Percentiles rank a stretch among this genome's conserved stretches.
Evolutionary conservation across 2,888 invertebrate genomes (phyloP).

Genomic region (Eristalis pertinax): DNA sequence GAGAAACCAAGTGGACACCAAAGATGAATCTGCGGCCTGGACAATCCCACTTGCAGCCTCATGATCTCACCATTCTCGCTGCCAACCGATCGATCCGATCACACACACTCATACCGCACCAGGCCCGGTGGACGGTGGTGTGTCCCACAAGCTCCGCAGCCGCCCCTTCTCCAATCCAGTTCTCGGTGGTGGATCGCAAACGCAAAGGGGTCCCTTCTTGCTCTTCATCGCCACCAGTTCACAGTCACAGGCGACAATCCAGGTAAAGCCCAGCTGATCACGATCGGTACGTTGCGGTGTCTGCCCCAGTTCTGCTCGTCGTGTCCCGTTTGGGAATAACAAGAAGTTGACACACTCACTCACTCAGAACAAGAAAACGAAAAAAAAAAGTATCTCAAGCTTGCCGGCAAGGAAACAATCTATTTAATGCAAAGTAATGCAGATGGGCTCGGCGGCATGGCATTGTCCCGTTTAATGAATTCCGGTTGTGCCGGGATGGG

Average conservation of each 20-base stretch:
- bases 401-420: constrained; percentile 65
- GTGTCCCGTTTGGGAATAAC: constrained; percentile 57
- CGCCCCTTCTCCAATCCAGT: background rate
- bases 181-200: background rate
- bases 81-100: background rate
- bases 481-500: constrained; percentile 52
- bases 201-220: background rate
- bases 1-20: too few relatives aligned
- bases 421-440: constrained; percentile 69
- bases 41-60: background rate
- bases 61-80: background rate
- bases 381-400: constrained; percentile 19
- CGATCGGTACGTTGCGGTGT: constrained; percentile 11
- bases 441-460: constrained; percentile 49
- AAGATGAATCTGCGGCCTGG: too few relatives aligned
- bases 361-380: background rate
- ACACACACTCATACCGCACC: background rate
- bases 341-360: background rate
- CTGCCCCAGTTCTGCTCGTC: constrained; percentile 58
- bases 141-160: background rate
- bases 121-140: background rate
- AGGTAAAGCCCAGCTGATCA: background rate
- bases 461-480: constrained; percentile 60
- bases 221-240: background rate
- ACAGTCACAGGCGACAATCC: background rate